Conservation (phyloP, 1,140 invertebrate genomes). For the Trachymyrmex cornetzi region DNA sequence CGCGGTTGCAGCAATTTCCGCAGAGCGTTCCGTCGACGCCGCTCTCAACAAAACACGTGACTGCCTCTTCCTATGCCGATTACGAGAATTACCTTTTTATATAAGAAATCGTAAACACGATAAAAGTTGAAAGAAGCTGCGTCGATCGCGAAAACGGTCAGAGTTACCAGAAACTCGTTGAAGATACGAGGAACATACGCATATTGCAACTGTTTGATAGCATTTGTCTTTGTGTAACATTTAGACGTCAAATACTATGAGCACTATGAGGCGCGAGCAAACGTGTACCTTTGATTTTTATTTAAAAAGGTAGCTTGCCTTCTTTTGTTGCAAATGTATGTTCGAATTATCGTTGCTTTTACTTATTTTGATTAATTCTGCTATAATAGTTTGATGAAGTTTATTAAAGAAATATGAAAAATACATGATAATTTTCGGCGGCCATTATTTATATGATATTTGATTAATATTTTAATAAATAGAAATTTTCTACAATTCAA, state of each 20-base stretch:
- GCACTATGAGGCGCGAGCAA: conserved; percentile 12
- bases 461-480: conserved; percentile 4
- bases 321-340: neutral
- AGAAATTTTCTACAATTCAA: conserved; percentile 7
- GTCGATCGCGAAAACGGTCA: conserved; percentile 37
- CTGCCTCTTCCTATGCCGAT: conserved; percentile 86
- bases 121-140: conserved; percentile 14
- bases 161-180: conserved; percentile 56
- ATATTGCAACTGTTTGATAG: neutral
- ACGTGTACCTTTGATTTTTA: conserved; percentile 23
- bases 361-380: neutral
- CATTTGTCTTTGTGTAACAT: conserved; percentile 30
- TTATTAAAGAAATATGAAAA: neutral
- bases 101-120: conserved; percentile 74
- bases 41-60: conserved; percentile 83
- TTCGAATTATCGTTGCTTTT: neutral
- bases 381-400: neutral
- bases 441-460: neutral
- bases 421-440: neutral
- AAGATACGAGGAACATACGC: neutral
- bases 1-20: conserved; percentile 80
- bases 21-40: conserved; percentile 85
- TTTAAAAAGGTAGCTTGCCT: neutral
- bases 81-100: conserved; percentile 90
- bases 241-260: conserved; percentile 18